These are phyloP conservation scores for Anaspis maculata DNA, from an alignment of 2,888 invertebrate species.

Conservation along the genomic window DNA sequence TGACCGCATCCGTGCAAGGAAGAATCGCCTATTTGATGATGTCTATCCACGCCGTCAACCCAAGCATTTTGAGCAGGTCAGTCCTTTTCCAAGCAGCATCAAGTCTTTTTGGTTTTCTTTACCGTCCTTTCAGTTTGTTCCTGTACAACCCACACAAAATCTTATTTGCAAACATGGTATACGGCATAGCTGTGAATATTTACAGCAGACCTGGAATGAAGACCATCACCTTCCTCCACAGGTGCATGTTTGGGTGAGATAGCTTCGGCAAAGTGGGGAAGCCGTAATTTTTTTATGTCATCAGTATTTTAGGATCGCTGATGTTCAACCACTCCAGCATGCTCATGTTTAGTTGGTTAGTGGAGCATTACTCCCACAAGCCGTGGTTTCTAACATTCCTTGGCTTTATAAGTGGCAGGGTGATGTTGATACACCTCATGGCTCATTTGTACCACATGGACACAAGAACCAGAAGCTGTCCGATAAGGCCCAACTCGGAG, in stretches of 20 bases:
- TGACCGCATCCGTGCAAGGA: slow-evolving; percentile 33
- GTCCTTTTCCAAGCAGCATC: not conserved
- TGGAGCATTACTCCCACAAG: slow-evolving; percentile 16
- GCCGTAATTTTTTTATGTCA: not conserved
- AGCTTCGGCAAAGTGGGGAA: too few species aligned
- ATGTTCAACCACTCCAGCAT: slow-evolving; percentile 35
- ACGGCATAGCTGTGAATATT: slow-evolving; percentile 24
- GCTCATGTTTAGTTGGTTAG: slow-evolving; percentile 29
- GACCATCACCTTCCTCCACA: slow-evolving; percentile 17
- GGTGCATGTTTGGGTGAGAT: slow-evolving; percentile 23
- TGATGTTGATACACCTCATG: slow-evolving; percentile 33
- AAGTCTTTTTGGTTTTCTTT: not conserved
- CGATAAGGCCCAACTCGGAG: slow-evolving; percentile 15
- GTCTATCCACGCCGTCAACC: slow-evolving; percentile 36
- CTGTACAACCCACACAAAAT: slow-evolving; percentile 15
- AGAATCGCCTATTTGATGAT: slow-evolving; percentile 34
- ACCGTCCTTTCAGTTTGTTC: too few species aligned
- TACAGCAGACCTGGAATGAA: slow-evolving; percentile 21
- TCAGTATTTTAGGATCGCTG: slow-evolving; percentile 32
- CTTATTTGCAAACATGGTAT: slow-evolving; percentile 24
- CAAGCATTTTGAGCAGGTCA: slow-evolving; percentile 26
- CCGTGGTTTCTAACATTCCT: slow-evolving; percentile 24
- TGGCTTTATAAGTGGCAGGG: slow-evolving; percentile 31
- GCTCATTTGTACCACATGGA: slow-evolving; percentile 37
- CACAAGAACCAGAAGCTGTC: slow-evolving; percentile 21